Base-by-base conservation (phyloP, 2,797 vertebrate species). In the Siniperca undulata region DNA sequence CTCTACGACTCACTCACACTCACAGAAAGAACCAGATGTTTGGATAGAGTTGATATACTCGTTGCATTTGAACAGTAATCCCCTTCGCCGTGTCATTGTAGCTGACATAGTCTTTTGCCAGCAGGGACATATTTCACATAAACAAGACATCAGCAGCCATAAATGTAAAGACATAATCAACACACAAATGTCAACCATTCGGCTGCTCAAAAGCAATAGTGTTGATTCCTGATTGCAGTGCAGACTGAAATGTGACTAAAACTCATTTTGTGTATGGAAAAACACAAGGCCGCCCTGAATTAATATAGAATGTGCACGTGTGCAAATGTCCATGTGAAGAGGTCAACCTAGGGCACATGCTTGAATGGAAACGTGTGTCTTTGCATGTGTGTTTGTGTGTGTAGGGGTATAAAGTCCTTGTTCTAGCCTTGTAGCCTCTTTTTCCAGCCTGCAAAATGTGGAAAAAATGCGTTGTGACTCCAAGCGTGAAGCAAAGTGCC, bases 391-490 rank as follows among this genome's bases (percentile, higher is more conserved):
- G 56, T 50, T 50, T 66, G 73, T 48, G 77, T 64, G 55, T 77
- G 74, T 36, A 14, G 24, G 58, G 60, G 67, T 59, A 65, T 67
- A 67, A 79, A 86, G 65, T 77, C 70, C 40, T 73, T 70, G 60
- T 84, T 82, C 86, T 90, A 86, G 82, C 87, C 86, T 77, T 79
- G 50, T 75, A 56, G 85, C 62, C 71, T 81, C 58, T 80, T 90
- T 93, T 91, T 92, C 89, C 89, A 89, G 71, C 48, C 85, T 92
- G 84, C 86, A 90, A 87, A 91, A 92, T 90, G 89, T 93, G 92
- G 92, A 92, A 94, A 93, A 93, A 93, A 92, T 92, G 92, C 67
- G 5, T 70, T 66, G 83, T 78, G 90, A 90, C 82, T 94, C 90
- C 90, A 90, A 89, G 92, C 66, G 72, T 85, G 83, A 85, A 91